phyloP scores from a whole-genome alignment of 2,888 invertebrate species.

The Plebejus melissa region DNA sequence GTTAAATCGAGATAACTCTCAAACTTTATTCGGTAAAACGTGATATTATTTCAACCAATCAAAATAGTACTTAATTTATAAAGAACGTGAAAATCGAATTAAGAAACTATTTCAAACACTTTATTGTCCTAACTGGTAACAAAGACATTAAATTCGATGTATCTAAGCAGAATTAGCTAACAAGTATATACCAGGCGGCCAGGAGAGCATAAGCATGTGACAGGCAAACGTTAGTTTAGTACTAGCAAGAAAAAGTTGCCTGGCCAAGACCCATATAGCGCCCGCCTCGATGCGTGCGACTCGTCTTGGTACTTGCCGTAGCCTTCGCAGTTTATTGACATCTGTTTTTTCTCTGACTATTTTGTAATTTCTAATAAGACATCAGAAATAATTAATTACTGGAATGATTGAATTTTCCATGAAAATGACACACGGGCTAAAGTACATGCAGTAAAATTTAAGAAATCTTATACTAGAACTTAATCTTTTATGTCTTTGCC shows the following conservation, averaged over 20 bases:
- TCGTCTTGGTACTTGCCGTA: conserved; percentile 62
- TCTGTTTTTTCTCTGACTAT: conserved; percentile 39
- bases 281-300: conserved; percentile 49
- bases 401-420: neutral
- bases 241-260: conserved; percentile 75
- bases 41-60: neutral
- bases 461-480: neutral
- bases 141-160: conserved; percentile 3
- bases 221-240: conserved; percentile 57
- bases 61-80: neutral
- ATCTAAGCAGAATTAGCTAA: neutral
- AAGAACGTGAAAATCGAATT: neutral
- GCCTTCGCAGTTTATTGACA: conserved; percentile 45
- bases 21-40: no score
- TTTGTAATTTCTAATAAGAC: conserved; percentile 25
- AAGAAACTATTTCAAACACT: neutral
- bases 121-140: neutral
- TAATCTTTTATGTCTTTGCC: neutral
- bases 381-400: conserved; percentile 24
- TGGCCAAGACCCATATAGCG: conserved; percentile 77
- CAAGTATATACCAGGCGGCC: conserved; percentile 40
- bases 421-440: neutral
- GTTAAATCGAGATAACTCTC: no score
- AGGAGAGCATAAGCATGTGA: conserved; percentile 61
- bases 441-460: no score